A percentile compares a stretch with the other conserved stretches of the same genome.
phyloP scores from a whole-genome alignment of 2,797 vertebrate genomes.

The Coluber constrictor region DNA sequence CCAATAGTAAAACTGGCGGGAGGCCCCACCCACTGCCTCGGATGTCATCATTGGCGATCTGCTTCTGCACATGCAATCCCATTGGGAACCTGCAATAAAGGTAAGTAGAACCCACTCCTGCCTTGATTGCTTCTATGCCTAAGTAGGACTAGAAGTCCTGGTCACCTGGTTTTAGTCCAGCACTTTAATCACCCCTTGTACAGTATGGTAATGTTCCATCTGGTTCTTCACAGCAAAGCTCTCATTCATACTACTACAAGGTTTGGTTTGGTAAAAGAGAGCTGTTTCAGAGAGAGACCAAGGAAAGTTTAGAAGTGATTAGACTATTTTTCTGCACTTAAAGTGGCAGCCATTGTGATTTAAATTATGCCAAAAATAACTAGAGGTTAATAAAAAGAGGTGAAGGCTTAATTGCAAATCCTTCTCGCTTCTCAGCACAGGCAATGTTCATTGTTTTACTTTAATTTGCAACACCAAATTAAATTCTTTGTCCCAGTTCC shows the following conservation, averaged over 20 bases:
- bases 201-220: background rate
- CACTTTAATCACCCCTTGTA: background rate
- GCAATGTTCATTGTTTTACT: constrained; percentile 51
- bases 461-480: constrained; percentile 65
- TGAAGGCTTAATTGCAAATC: constrained; percentile 60
- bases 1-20: too few species aligned
- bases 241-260: background rate
- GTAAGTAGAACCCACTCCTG: too few species aligned
- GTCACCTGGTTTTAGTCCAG: background rate
- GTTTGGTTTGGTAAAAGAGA: background rate
- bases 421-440: constrained; percentile 43
- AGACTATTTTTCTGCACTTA: background rate
- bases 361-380: constrained; percentile 55
- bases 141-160: background rate
- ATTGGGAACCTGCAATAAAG: too few species aligned
- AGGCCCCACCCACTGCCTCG: too few species aligned
- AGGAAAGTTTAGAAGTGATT: constrained; percentile 18
- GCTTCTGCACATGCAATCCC: too few species aligned
- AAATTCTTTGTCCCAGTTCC: constrained; percentile 52
- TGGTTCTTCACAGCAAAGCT: constrained; percentile 11
- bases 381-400: constrained; percentile 51
- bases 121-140: background rate
- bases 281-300: background rate
- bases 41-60: too few species aligned
- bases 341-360: constrained; percentile 45